Base-by-base conservation (phyloP, 2,797 vertebrate species). In the Clarias laeviceps region DNA sequence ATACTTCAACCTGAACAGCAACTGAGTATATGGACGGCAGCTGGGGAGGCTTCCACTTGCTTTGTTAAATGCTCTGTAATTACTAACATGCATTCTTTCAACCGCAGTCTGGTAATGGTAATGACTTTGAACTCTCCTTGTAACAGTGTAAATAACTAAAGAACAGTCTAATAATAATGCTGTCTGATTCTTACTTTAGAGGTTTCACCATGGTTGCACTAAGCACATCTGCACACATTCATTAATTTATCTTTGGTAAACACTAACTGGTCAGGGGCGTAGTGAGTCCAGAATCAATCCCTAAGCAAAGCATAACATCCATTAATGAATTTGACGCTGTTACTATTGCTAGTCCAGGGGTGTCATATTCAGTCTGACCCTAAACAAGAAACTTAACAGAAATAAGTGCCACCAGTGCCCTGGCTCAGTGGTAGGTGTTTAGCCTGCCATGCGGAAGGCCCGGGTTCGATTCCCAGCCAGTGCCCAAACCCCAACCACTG, bases 51-150 rank as follows among this genome's bases (percentile, higher is more conserved):
- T 62, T 79, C 37, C 32, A 65, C 37, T 65, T 50, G 61, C 37
- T 65, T 64, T 65, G n/a, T 80, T 65, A 80, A 65, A 80, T 80
- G 37, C 61, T 29, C n/a, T 80, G 50, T 65, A 80, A 80, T 69
- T 69, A 82, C 65, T 57, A 69, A 50, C 45, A 37, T 82, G 50
- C 27, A 69, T 82, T 82, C 80, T 69, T 82, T 54, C 22, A 69
- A 57, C 65, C 32, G 57, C 80, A 82, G 50, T 24, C 45, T 56
- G 40, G 27, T 82, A 66, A 68, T 68, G 27, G 20, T 82, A 68
- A 68, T 82, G 80, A 34, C 22, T 68, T 66, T 65, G 22, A 82
- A 29, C 61, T 50, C 54, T 80, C 50, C 34, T 80, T 80, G 34
- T 50, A 80, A 62, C 77, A 62, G 34, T 62, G 34, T 79, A 62